Evolutionary conservation across 2,797 vertebrate species (phyloP).

Genomic region (Menidia menidia): DNA sequence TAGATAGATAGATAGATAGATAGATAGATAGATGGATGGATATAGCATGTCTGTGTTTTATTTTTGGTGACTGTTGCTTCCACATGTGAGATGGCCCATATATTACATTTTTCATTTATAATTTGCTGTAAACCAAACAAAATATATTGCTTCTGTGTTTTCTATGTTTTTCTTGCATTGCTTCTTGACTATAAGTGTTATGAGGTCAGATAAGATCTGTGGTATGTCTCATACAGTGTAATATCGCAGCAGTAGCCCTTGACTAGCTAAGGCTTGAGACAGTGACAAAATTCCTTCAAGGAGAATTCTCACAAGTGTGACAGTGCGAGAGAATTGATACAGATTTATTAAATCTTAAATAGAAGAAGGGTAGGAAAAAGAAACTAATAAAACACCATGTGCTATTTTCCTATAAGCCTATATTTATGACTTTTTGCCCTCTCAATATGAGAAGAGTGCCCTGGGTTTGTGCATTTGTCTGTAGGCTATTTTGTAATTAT

Average conservation of each 20-base stretch:
- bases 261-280: slow-evolving; percentile 52
- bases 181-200: slow-evolving; percentile 74
- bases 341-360: slow-evolving; percentile 82
- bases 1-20: too few species aligned
- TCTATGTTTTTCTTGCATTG: slow-evolving; percentile 77
- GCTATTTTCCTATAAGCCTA: slow-evolving; percentile 73
- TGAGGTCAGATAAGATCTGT: slow-evolving; percentile 68
- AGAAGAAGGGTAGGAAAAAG: slow-evolving; percentile 50
- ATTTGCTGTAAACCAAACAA: slow-evolving; percentile 73
- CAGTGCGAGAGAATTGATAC: slow-evolving; percentile 59
- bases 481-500: slow-evolving; percentile 77
- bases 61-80: slow-evolving; percentile 9
- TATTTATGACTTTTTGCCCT: slow-evolving; percentile 73
- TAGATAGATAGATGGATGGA: too few species aligned
- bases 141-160: slow-evolving; percentile 74
- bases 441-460: slow-evolving; percentile 64
- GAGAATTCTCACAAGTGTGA: slow-evolving; percentile 55
- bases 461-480: slow-evolving; percentile 62
- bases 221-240: slow-evolving; percentile 63
- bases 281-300: slow-evolving; percentile 72
- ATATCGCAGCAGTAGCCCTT: slow-evolving; percentile 64
- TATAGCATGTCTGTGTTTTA: too few species aligned
- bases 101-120: slow-evolving; percentile 80
- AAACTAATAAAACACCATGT: slow-evolving; percentile 72
- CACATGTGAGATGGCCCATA: slow-evolving; percentile 52